Base-by-base conservation (phyloP, 2,888 invertebrate genomes). In the Drosophila lutescens region DNA sequence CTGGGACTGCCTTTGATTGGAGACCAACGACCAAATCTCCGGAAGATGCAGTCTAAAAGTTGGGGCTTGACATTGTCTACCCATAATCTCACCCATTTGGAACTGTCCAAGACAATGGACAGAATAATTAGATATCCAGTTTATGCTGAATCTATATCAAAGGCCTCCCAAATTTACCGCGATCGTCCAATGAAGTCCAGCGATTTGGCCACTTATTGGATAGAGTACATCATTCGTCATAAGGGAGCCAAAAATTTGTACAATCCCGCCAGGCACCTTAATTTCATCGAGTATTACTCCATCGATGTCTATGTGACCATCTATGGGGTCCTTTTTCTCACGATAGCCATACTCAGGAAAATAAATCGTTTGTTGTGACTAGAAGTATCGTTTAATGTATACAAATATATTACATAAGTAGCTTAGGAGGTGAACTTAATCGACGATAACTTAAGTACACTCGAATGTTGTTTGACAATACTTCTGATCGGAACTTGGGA, bases 1-100 rank as follows among this genome's bases (percentile, higher is more conserved):
- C 94, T 96, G 47, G 94, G 95, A 0, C 93, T 96, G 50, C 96
- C 96, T 0, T 94, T 96, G 0, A 95, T 96, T 90, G 96, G 96
- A 77, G 96, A 96, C 89, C 96, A 96, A 91, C 95, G 95, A 74
- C 94, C 95, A 1, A 96, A 96, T 89, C 94, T 96, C 0, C 95
- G 94, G 0, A 96, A 95, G 91, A 95, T 96, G 0, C 95, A 94
- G 91, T 82, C 92, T 0, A 94, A 95, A 70, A 96, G 95, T 0
- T 87, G 84, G 73, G 91, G 88, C 0, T n/a, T 86, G 6, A 59
- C 55, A 1, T 47, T 90, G 5, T 17, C 81, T 7, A 38, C 69
- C 4, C 46, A 65, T 0, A 70, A 70, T 6, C 13, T 87, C 0
- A 80, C 53, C 4, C 53, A 66, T 17, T 43, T 36, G 1, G 34